Evolutionary conservation across 1,140 invertebrate genomes (phyloP), one percentile per base, ranked within the genome.

Genomic region (Oryzaephilus surinamensis): DNA sequence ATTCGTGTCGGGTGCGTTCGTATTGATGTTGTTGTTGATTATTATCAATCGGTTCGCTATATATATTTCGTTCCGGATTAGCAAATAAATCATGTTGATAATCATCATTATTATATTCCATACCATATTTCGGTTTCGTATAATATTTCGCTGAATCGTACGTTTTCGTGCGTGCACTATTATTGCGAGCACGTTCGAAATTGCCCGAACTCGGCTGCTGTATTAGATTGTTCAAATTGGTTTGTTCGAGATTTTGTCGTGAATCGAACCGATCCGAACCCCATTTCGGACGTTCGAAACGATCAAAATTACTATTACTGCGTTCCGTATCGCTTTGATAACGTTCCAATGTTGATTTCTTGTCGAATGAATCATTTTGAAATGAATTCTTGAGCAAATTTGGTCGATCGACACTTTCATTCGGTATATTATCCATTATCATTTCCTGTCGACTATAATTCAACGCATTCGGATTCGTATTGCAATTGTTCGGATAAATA

Each of bases 401-500:
- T 0, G 68, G 65, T 40, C 68, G 60, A 37, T 70, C 66, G 1
- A 69, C 63, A 0, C 65, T 55, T 19, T 71, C 69, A 38, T 48
- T 52, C 4, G 57, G 56, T 13, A 71, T 51, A 41, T 68, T 67
- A 42, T 73, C 71, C 32, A 71, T 63, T 28, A 72, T 56, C 45
- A 70, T 72, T 48, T 74, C 73, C 16, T 74, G 57, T 7, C 86
- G 68, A 4, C 81, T 82, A 51, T 86, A 89, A 18, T 84, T 86
- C 37, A 85, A 76, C 10, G 86, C 74, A 47, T 85, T 86, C 11
- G 84, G 84, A 54, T 89, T 90, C 1, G 82, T 79, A 48, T 79
- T 84, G 53, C 84, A 88, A 48, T 88, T 82, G 15, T 84, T 79
- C 0, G 86, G 84, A 60, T 87, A 90, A 1, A 79, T 79, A 48